Base-by-base conservation (phyloP, 2,888 invertebrate species). In the Brassicogethes aeneus region DNA sequence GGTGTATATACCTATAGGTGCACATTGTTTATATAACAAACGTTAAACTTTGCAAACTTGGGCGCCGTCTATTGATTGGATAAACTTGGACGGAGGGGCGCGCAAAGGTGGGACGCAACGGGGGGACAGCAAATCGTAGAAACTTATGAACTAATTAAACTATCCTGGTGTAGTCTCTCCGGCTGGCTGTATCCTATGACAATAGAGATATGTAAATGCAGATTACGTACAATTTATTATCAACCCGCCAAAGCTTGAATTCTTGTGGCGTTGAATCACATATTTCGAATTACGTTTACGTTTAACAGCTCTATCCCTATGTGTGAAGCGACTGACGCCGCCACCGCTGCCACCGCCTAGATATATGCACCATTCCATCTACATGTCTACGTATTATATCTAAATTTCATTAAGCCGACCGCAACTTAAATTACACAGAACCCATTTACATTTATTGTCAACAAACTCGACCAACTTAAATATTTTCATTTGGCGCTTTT, bases 111-210 rank as follows among this genome's bases (percentile, higher is more conserved):
- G 23, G 12, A 7, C 16, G 37, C 5, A 13, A 31, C 17, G 14
- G 23, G 17, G 17, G 15, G 31, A 3, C 7, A n/a, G n/a, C 12
- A 30, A 32, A 32, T 13, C 32, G 12, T 3, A 32, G 12, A 58
- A 64, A 67, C 65, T 67, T 66, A 65, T 62, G 60, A 67, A 67
- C 66, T 67, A 67, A 67, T 67, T 67, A 65, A 67, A 67, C 66
- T 66, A 65, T 64, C 61, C 61, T 57, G 32, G 23, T 23, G 23
- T 23, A 23, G 23, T 7, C 23, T 23, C 23, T 23, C 57, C 55
- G 60, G 58, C 61, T 61, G 59, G 34, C 12, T 36, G 62, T 61
- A 59, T 62, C 64, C 62, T 61, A 62, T 57, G 63, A 66, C 65
- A 66, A 65, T 66, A 64, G 61, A 64, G 65, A 66, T 66, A 67